Conservation (phyloP, 35 echinoderm and acorn worm genomes). For the Chiridota heheva region DNA sequence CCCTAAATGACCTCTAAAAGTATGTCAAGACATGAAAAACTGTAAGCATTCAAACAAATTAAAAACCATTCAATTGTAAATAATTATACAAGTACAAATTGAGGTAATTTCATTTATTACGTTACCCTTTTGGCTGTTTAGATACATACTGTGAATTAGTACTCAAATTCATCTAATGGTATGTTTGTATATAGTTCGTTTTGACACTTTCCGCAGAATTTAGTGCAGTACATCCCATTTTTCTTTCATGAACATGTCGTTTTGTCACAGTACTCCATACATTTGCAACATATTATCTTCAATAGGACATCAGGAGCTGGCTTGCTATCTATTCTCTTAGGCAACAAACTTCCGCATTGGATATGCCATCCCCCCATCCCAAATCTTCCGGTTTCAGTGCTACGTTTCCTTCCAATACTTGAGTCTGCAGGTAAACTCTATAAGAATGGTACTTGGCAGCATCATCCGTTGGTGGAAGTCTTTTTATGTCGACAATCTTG, state of each 20-base stretch:
- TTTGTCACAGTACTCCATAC: slow-evolving; percentile 35
- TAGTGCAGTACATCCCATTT: slow-evolving; percentile 9
- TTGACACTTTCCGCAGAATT: slow-evolving; percentile 16
- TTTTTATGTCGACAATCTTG: slow-evolving; percentile 25
- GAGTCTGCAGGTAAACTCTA: slow-evolving; percentile 25
- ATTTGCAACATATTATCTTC: slow-evolving; percentile 31
- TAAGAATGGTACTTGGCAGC: slow-evolving; percentile 42
- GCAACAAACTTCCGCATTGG: slow-evolving; percentile 15
- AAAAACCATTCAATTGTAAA: too few relatives aligned
- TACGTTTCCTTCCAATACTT: slow-evolving; percentile 29
- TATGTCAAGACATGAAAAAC: too few relatives aligned
- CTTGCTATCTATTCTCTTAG: slow-evolving; percentile 13
- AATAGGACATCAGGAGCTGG: slow-evolving; percentile 32
- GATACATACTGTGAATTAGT: too few relatives aligned
- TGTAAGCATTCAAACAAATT: too few relatives aligned
- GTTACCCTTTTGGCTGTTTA: too few relatives aligned
- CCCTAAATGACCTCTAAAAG: too few relatives aligned
- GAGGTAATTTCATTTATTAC: too few relatives aligned
- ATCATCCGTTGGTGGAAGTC: slow-evolving; percentile 44
- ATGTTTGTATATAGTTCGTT: slow-evolving; percentile 7
- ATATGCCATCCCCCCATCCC: slow-evolving; percentile 45
- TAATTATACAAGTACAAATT: too few relatives aligned
- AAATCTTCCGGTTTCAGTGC: slow-evolving; percentile 30
- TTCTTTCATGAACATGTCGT: slow-evolving; percentile 9
- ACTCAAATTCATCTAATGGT: slow-evolving; percentile 8